These are phyloP conservation scores for Eulemur coronatus DNA, from an alignment of 2,797 vertebrate species.

Conservation along the genomic window DNA sequence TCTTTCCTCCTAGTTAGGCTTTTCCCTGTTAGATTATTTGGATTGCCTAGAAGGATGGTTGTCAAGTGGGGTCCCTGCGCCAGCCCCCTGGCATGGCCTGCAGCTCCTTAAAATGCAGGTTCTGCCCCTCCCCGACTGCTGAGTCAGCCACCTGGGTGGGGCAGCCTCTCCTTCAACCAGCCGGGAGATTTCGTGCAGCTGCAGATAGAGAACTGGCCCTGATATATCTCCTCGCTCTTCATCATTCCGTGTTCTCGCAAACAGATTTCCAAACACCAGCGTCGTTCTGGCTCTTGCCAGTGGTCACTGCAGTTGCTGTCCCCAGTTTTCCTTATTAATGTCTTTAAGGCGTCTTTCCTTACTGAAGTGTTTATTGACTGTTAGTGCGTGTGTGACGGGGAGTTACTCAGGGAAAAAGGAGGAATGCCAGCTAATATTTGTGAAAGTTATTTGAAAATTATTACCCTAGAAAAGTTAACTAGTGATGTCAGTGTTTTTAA, in stretches of 20 bases:
- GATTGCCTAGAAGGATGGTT: not conserved
- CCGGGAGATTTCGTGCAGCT: no score
- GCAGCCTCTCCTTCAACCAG: not conserved
- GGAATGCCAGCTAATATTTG: fast-evolving
- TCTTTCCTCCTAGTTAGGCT: not conserved
- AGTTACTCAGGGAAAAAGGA: not conserved
- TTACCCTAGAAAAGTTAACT: not conserved
- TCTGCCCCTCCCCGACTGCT: not conserved
- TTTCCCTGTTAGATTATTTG: not conserved
- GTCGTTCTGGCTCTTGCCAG: fast-evolving
- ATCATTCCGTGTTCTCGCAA: not conserved
- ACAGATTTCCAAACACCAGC: not conserved
- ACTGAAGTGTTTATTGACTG: not conserved
- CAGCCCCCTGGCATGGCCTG: not conserved
- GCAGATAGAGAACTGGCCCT: not conserved
- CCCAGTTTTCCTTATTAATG: not conserved
- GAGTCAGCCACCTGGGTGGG: not conserved
- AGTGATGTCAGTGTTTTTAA: not conserved
- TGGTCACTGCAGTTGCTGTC: fast-evolving
- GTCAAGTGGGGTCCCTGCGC: not conserved
- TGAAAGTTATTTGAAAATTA: no score
- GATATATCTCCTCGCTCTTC: not conserved
- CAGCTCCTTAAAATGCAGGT: no score
- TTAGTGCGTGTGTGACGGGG: not conserved
- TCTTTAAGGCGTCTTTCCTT: not conserved